Base-by-base conservation (phyloP, 2,113 vertebrate species). In the Megaleporinus macrocephalus region DNA sequence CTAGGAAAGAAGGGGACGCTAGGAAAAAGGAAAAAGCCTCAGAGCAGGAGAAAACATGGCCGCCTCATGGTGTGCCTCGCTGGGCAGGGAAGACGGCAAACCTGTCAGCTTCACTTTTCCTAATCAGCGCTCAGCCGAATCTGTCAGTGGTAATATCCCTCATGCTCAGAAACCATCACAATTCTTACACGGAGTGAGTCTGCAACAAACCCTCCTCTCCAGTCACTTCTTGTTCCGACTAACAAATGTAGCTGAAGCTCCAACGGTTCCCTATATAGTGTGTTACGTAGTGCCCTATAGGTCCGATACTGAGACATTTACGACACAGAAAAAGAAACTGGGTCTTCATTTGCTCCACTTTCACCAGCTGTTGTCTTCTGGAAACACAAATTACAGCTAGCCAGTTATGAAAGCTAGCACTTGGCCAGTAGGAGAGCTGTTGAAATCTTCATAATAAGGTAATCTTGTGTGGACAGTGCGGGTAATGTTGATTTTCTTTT, bases 101-200 rank as follows among this genome's bases (percentile, higher is more conserved):
- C 70, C 90, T 90, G 91, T 93, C 93, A 90, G 79, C 87, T 90
- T 84, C 66, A 72, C 84, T 92, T 83, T 83, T 85, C 77, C 81
- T 90, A 88, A 93, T 89, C 86, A 86, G 84, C 57, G 63, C 87
- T 92, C 87, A 86, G 85, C 66, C 61, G 76, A 89, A 91, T 79
- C 78, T 79, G 83, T 91, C 92, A 86, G 36, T 63, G 65, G 79
- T 85, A 88, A 93, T 92, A 88, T 89, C 76, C 27, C 66, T 94
- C 91, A 88, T 71, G 5, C 66, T 49, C 33, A 59, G 73, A 88
- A 78, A 70, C 65, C 62, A 69, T 80, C 30, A 47, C 65, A 33
- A 78, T 73, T 68, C 30, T 36, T 26, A 26, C 57, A 33, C 33
- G n/a, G 57, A 75, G 68, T 30, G 22, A 44, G n/a, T 70, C 47